A percentile compares a stretch with the other conserved stretches of the same genome.
Conservation (phyloP, 2,797 vertebrate genomes). For the Okamejei kenojei region DNA sequence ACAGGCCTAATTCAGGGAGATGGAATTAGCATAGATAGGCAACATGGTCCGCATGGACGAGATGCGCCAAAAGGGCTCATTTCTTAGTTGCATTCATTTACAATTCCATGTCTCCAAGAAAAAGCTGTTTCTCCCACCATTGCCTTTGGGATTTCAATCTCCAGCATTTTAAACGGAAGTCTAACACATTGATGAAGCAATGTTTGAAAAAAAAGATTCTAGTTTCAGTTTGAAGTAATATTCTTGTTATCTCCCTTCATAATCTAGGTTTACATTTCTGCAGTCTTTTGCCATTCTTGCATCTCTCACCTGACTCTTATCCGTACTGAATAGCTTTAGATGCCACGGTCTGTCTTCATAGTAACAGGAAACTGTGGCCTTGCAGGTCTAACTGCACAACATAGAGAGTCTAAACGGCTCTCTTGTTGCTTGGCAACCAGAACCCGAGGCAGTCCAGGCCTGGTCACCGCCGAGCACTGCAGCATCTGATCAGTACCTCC, state of each 20-base stretch:
- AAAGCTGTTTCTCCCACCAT: not conserved
- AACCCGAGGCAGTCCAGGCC: not conserved
- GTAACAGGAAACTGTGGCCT: not conserved
- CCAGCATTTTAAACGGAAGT: not conserved
- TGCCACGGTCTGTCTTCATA: not conserved
- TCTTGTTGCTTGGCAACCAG: constrained; percentile 6
- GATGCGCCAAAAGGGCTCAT: too few species aligned
- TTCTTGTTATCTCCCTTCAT: not conserved
- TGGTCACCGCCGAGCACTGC: not conserved
- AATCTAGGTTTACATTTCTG: not conserved
- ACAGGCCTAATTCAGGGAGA: too few species aligned
- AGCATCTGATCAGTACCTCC: not conserved
- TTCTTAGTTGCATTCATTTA: too few species aligned
- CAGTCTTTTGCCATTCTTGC: not conserved
- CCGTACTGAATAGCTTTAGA: not conserved
- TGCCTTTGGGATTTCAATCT: not conserved
- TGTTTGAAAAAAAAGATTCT: not conserved
- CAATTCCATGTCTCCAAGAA: too few species aligned
- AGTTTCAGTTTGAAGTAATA: not conserved
- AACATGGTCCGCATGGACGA: too few species aligned
- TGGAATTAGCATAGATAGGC: too few species aligned
- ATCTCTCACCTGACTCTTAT: not conserved
- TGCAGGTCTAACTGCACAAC: not conserved
- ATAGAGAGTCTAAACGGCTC: not conserved
- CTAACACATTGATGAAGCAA: not conserved